Conservation (phyloP, 1,140 invertebrate genomes). For the Meloidogyne floridensis region DNA sequence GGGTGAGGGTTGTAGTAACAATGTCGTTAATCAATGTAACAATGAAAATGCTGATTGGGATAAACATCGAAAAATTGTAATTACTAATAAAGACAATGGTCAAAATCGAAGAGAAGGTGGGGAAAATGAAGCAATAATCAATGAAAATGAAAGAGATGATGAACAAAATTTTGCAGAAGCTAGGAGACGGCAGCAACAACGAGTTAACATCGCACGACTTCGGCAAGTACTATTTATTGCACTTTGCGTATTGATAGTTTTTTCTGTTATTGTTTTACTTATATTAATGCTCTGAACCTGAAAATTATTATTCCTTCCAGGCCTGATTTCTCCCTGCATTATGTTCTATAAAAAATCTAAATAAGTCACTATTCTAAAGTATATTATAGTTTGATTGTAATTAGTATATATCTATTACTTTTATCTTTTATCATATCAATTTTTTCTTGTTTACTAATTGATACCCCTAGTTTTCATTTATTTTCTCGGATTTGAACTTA, state of each 20-base stretch:
- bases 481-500: no score
- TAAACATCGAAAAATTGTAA: neutral
- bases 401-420: no score
- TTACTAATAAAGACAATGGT: neutral
- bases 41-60: neutral
- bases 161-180: neutral
- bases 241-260: conserved; percentile 1
- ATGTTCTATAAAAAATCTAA: no score
- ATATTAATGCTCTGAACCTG: neutral
- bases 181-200: neutral
- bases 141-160: neutral
- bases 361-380: no score
- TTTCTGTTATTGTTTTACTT: neutral
- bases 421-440: no score
- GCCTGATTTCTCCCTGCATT: no score
- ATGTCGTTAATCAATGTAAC: neutral
- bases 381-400: no score
- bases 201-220: neutral
- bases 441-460: no score
- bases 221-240: neutral
- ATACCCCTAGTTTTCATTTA: no score
- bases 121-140: neutral
- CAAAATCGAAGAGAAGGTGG: neutral
- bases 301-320: neutral
- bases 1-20: neutral